Conservation (phyloP, 2,797 vertebrate genomes). For the Hyperoplus lanceolatus region DNA sequence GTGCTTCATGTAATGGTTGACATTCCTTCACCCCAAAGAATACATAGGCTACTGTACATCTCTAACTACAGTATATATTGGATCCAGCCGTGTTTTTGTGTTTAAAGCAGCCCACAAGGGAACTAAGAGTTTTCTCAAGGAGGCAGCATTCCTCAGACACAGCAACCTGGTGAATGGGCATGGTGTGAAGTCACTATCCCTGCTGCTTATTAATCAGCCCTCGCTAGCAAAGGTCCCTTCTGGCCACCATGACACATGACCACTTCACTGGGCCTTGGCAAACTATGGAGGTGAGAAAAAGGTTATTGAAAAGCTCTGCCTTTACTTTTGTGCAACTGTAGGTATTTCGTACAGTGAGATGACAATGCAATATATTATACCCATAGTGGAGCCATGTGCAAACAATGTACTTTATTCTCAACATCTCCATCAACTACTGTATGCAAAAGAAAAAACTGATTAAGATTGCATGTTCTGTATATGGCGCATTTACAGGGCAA, state of each 20-base stretch:
- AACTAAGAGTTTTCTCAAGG: constrained; percentile 42
- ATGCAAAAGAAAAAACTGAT: constrained; percentile 2
- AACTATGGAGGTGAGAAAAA: constrained; percentile 20
- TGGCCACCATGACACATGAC: constrained; percentile 52
- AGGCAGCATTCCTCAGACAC: constrained; percentile 71
- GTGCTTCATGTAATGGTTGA: constrained; percentile 22
- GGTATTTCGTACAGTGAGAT: constrained; percentile 27
- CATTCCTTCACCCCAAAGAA: constrained; percentile 20
- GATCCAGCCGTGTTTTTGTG: constrained; percentile 7
- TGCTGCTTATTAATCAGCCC: constrained; percentile 70
- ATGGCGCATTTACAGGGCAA: not conserved
- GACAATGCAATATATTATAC: constrained; percentile 25
- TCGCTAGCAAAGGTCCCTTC: constrained; percentile 39
- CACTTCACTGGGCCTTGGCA: constrained; percentile 57
- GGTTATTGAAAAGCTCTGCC: constrained; percentile 18
- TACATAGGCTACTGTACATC: not conserved
- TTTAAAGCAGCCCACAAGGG: constrained; percentile 42
- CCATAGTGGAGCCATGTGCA: not conserved
- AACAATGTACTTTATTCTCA: constrained; percentile 28
- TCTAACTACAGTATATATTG: not conserved
- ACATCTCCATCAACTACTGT: constrained; percentile 21
- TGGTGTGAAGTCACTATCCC: constrained; percentile 69
- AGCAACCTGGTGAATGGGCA: constrained; percentile 73
- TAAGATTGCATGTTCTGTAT: constrained; percentile 4
- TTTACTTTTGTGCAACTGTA: not conserved